phyloP scores from a whole-genome alignment of 1,140 invertebrate genomes.

The Euura lappo region DNA sequence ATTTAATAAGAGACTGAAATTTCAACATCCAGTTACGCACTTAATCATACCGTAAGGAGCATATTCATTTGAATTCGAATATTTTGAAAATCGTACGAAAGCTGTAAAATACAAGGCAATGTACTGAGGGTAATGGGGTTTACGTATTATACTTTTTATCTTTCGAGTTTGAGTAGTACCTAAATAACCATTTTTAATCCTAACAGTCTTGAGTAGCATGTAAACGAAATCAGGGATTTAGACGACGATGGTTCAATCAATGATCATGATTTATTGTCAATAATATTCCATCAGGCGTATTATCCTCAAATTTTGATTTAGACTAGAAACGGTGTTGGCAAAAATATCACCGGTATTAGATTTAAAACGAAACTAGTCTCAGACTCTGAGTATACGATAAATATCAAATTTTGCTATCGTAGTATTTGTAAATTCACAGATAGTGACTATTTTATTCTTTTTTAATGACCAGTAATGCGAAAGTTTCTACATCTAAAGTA shows the following conservation, averaged over 20 bases:
- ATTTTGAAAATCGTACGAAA: background rate
- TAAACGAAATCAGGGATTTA: background rate
- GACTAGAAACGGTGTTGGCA: background rate
- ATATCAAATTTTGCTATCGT: background rate
- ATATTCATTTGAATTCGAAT: background rate
- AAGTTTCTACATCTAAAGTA: no score
- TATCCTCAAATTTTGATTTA: background rate
- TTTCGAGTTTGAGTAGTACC: background rate
- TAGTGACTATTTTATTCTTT: no score
- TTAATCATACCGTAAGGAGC: background rate
- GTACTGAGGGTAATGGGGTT: slow-evolving; percentile 4
- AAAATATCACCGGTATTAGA: background rate
- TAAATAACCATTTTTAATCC: background rate
- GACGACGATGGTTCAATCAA: background rate
- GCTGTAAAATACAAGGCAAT: background rate
- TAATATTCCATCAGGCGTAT: background rate
- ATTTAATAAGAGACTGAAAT: background rate
- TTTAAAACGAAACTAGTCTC: background rate
- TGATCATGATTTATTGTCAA: background rate
- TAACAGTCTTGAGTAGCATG: background rate
- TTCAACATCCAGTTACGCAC: background rate
- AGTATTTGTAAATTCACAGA: background rate
- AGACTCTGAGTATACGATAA: background rate
- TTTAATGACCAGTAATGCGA: no score
- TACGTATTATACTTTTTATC: background rate